Evolutionary conservation across 2,888 invertebrate genomes (phyloP), one percentile per base, ranked within the genome.

Genomic region (Gibbula magus): DNA sequence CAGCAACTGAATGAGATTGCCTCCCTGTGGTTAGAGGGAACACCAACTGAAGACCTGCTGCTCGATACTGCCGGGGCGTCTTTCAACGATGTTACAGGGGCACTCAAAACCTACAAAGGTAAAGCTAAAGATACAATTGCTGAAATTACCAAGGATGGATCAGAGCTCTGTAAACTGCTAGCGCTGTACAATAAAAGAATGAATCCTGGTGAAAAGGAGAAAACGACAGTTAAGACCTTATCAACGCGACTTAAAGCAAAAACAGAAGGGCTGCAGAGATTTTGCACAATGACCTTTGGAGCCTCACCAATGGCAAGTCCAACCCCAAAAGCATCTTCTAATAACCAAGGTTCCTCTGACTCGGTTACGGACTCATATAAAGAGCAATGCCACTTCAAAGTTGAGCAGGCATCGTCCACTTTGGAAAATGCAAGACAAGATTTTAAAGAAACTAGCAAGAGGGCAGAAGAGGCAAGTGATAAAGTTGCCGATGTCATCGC

Each of bases 401-500:
- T 74, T 8, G 35, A 52, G 10, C 35, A 54, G 16, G 32, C 56
- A 32, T 39, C 76, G n/a, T 53, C 56, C 20, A 35, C 35, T 35
- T 35, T 76, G 18, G 56, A 54, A 32, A 18, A 18, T n/a, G 25
- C 22, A 32, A 29, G 56, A 35, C 18, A 22, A 18, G 52, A 74
- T 22, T 53, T 35, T 54, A 10, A 32, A 13, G 56, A 76, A 56
- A 56, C 29, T 16, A 39, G 56, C 16, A 7, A 18, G 16, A 83
- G 81, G 29, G 79, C 82, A 61, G 81, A 79, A 7, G 79, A 85
- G 7, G 83, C 85, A 74, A 94, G 95, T 76, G 94, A 95, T 84
- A 95, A 96, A 92, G 95, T 95, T 77, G 96, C 96, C 89, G 93
- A 97, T 22, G 95, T 96, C 84, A 94, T 94, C 87, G 29, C 61